These are phyloP conservation scores for Basileuterus tristriatus DNA, from an alignment of 2,797 vertebrate genomes.

Conservation along the genomic window DNA sequence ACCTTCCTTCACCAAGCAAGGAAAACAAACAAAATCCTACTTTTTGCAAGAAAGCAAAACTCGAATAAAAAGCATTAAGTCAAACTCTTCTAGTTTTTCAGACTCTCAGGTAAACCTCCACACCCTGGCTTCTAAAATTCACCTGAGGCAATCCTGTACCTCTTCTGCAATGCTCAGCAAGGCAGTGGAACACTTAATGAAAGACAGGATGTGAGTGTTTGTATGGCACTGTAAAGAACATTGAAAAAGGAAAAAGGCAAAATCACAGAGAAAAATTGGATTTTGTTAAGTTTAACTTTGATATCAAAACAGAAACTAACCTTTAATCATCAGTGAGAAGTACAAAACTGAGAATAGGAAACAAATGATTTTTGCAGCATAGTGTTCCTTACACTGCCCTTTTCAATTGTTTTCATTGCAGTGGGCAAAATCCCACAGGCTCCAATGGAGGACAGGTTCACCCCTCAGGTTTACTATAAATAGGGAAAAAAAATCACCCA, in stretches of 20 bases:
- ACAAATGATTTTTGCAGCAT: fast-evolving
- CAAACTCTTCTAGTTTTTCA: background rate
- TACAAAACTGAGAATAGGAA: background rate
- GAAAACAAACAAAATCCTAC: background rate
- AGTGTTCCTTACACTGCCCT: background rate
- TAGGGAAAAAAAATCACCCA: fast-evolving
- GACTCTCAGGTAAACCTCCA: background rate
- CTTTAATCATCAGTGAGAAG: background rate
- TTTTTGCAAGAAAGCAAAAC: background rate
- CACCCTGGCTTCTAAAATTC: background rate
- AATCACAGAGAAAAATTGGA: fast-evolving
- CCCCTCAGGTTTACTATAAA: background rate
- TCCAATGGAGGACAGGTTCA: background rate
- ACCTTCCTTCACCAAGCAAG: background rate
- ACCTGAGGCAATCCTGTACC: background rate
- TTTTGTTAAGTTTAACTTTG: background rate
- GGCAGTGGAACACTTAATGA: background rate
- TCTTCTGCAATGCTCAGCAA: background rate
- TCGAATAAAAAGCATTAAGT: background rate
- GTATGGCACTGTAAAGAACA: background rate
- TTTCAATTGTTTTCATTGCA: background rate
- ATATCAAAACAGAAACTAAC: background rate
- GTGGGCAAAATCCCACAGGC: background rate
- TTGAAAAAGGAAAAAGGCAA: background rate
- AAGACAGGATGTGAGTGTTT: background rate